These are phyloP conservation scores for Rhipidura dahli DNA, from an alignment of 2,113 vertebrate species.

Conservation along the genomic window DNA sequence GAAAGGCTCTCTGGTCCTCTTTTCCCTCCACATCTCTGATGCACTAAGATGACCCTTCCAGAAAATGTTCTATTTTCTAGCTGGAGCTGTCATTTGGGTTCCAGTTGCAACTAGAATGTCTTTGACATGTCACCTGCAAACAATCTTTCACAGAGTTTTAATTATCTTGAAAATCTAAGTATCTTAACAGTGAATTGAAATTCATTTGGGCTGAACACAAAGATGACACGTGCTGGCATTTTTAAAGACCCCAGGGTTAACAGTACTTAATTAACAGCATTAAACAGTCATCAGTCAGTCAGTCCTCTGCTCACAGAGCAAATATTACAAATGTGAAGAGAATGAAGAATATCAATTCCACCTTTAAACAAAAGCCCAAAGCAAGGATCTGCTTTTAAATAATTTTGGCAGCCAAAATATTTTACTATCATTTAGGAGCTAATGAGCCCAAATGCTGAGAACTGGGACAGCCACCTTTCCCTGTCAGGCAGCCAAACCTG, in stretches of 20 bases:
- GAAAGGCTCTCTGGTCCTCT: not conserved
- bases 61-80: not conserved
- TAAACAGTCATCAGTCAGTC: not conserved
- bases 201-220: not conserved
- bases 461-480: not conserved
- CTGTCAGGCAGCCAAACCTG: not conserved
- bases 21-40: not conserved
- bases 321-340: not conserved
- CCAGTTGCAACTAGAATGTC: not conserved
- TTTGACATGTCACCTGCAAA: not conserved
- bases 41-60: not conserved
- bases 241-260: slow-evolving; percentile 17
- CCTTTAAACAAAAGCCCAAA: not conserved
- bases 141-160: not conserved
- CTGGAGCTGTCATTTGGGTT: not conserved
- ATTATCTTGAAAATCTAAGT: not conserved
- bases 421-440: not conserved
- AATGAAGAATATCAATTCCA: not conserved
- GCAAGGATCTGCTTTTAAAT: not conserved
- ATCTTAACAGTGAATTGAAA: not conserved
- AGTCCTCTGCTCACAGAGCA: not conserved
- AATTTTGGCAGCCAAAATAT: not conserved
- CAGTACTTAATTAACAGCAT: not conserved
- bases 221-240: not conserved
- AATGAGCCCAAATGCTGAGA: not conserved